Percentiles rank a stretch among this genome's conserved stretches.
Evolutionary conservation across 2,797 vertebrate species (phyloP).

Genomic region (Manis crassicaudata): DNA sequence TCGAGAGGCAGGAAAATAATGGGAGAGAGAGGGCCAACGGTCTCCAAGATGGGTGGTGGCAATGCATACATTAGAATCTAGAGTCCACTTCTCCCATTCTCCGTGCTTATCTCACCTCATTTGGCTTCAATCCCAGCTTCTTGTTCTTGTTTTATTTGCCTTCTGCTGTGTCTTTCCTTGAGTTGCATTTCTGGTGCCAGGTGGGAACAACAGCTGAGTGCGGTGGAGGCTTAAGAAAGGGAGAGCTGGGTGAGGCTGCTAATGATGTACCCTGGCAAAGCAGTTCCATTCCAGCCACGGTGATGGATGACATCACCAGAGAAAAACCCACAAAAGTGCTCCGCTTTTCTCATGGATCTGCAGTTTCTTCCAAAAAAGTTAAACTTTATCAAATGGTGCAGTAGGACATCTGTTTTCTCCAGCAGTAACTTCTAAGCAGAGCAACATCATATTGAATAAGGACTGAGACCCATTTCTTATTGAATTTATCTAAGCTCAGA

Average conservation of each 20-base stretch:
- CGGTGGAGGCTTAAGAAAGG: constrained; percentile 28
- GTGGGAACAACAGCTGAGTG: constrained; percentile 58
- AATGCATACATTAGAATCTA: neutral
- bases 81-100: neutral
- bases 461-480: neutral
- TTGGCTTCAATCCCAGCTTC: constrained; percentile 21
- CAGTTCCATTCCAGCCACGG: constrained; percentile 51
- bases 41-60: neutral
- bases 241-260: neutral
- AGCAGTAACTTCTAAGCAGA: constrained; percentile 19
- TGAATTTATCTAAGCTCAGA: neutral
- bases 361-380: constrained; percentile 72
- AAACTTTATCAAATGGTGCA: constrained; percentile 71
- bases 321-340: constrained; percentile 51
- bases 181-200: constrained; percentile 60
- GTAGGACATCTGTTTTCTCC: constrained; percentile 61
- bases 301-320: constrained; percentile 67
- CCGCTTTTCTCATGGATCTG: constrained; percentile 75
- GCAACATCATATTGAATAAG: neutral
- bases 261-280: constrained; percentile 61
- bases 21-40: neutral
- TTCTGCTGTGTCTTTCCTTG: constrained; percentile 57
- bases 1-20: neutral
- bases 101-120: neutral
- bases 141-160: constrained; percentile 41